A percentile compares a stretch with the other conserved stretches of the same genome.
Evolutionary conservation across 2,888 invertebrate species (phyloP).

Genomic region (Hybos culiciformis): DNA sequence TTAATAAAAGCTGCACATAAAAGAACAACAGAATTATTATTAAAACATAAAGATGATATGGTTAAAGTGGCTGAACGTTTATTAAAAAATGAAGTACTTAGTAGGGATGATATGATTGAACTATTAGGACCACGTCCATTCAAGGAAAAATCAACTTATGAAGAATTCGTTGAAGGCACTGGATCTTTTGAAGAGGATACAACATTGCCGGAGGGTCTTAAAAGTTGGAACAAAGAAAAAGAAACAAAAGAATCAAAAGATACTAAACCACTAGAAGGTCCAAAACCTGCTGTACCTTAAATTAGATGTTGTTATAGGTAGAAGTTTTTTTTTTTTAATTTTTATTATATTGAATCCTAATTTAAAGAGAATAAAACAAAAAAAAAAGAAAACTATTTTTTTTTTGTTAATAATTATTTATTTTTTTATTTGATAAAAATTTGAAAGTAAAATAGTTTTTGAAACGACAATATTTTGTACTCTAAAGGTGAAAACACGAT

Average conservation of each 20-base stretch:
- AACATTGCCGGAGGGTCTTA: slow-evolving; percentile 81
- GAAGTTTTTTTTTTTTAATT: not conserved
- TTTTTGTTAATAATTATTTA: too few species aligned
- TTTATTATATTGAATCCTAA: too few species aligned
- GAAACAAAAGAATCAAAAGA: slow-evolving; percentile 16
- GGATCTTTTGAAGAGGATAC: slow-evolving; percentile 97
- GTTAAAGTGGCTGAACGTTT: slow-evolving; percentile 76
- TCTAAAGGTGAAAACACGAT: too few species aligned
- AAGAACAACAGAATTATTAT: slow-evolving; percentile 63
- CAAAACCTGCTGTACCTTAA: slow-evolving; percentile 15
- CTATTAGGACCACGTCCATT: slow-evolving; percentile 88
- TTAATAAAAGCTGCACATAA: slow-evolving; percentile 68
- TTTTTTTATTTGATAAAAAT: too few species aligned
- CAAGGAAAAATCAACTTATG: slow-evolving; percentile 97
- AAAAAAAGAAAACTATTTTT: too few species aligned
- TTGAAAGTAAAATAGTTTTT: too few species aligned
- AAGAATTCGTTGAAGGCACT: slow-evolving; percentile 97
- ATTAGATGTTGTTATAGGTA: slow-evolving; percentile 4
- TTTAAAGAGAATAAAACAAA: too few species aligned
- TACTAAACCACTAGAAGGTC: slow-evolving; percentile 13
- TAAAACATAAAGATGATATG: slow-evolving; percentile 72
- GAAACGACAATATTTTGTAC: too few species aligned
- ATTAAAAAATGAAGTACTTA: slow-evolving; percentile 85
- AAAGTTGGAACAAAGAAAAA: slow-evolving; percentile 82
- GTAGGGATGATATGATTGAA: slow-evolving; percentile 95